These are phyloP conservation scores for Hipposideros larvatus DNA, from an alignment of 2,797 vertebrate species.

Conservation along the genomic window DNA sequence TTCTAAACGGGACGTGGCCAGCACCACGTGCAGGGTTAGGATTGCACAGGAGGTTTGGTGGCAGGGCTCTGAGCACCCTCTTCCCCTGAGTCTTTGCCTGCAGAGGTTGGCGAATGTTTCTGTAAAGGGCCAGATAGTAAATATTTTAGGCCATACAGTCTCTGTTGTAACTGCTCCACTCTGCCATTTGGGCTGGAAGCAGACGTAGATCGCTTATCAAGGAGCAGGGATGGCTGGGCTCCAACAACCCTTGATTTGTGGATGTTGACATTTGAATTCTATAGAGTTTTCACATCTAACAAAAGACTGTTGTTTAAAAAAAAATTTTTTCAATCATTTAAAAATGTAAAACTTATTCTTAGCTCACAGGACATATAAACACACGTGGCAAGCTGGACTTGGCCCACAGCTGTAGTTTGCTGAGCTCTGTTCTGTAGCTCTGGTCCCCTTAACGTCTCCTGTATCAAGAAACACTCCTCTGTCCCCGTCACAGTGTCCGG, in stretches of 20 bases:
- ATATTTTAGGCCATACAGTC: rapidly evolving
- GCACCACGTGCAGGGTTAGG: rapidly evolving
- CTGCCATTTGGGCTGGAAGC: rapidly evolving
- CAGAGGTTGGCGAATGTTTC: neutral
- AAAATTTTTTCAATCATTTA: neutral
- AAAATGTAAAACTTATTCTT: neutral
- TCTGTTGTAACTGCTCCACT: rapidly evolving
- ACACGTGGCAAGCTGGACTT: rapidly evolving
- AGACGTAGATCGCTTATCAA: rapidly evolving
- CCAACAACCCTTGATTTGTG: rapidly evolving
- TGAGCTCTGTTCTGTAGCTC: neutral
- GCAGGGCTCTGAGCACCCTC: neutral
- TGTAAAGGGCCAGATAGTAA: neutral
- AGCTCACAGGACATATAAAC: neutral
- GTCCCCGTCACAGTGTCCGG: neutral
- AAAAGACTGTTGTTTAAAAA: neutral
- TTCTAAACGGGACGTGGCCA: neutral
- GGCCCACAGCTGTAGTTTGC: neutral
- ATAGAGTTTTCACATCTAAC: neutral
- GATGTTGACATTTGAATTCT: neutral
- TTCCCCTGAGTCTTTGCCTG: neutral
- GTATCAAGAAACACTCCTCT: neutral
- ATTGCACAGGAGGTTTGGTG: rapidly evolving
- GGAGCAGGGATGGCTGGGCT: rapidly evolving
- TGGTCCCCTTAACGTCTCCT: neutral